Percentiles rank a stretch among this genome's conserved stretches.
Conservation (phyloP, 2,888 invertebrate genomes). For the Drosophila pseudotakahashii region DNA sequence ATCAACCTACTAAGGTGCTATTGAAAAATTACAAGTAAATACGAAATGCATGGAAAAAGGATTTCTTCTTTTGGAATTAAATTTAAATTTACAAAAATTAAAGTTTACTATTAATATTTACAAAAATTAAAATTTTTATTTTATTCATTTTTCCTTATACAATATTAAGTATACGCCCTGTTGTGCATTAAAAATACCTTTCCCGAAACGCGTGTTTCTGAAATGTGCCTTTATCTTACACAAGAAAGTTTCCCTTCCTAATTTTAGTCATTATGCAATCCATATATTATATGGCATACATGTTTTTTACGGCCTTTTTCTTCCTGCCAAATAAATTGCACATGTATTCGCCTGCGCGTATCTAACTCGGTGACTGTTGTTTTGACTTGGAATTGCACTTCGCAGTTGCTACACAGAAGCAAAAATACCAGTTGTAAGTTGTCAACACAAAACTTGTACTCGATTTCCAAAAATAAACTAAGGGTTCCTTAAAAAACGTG, state of each 20-base stretch:
- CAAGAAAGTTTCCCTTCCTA: neutral
- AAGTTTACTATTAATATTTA: too few species aligned
- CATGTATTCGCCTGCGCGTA: constrained; percentile 28
- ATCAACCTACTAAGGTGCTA: neutral
- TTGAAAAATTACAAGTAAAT: neutral
- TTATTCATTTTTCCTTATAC: too few species aligned
- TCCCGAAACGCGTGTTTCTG: neutral
- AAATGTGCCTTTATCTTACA: neutral
- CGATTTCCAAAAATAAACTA: neutral
- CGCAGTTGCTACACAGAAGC: neutral
- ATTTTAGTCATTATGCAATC: neutral
- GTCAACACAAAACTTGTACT: neutral
- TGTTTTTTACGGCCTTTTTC: neutral
- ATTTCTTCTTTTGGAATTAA: too few species aligned
- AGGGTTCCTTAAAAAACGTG: too few species aligned
- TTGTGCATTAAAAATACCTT: too few species aligned
- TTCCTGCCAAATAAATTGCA: neutral
- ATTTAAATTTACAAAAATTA: too few species aligned
- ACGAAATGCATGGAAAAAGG: too few species aligned
- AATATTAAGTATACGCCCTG: too few species aligned
- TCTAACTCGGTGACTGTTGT: neutral
- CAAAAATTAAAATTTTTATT: too few species aligned
- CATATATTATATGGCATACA: neutral
- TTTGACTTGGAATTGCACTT: constrained; percentile 17
- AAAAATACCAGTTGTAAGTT: neutral